Percentiles rank a stretch among this genome's conserved stretches.
phyloP scores from a whole-genome alignment of 35 echinoderm and acorn worm species.

The Apostichopus californicus region DNA sequence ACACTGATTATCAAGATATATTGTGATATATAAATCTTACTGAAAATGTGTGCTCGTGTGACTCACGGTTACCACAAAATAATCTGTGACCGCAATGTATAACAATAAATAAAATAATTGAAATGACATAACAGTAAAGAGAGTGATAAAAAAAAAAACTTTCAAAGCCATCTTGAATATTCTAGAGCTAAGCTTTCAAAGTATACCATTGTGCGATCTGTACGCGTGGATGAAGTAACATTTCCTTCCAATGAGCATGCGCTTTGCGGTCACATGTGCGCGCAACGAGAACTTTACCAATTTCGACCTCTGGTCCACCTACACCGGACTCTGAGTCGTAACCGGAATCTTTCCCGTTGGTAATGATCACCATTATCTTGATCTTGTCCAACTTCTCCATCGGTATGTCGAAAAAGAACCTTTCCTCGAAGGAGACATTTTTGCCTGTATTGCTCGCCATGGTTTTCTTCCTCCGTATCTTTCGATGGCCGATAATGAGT shows the following conservation, averaged over 20 bases:
- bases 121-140: too few species aligned
- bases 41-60: too few species aligned
- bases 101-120: too few species aligned
- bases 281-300: slow-evolving; percentile 41
- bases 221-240: slow-evolving; percentile 1
- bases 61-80: too few species aligned
- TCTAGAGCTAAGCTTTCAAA: not conserved
- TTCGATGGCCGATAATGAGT: slow-evolving; percentile 4
- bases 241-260: slow-evolving; percentile 44
- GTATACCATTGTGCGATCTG: slow-evolving; percentile 53
- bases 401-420: slow-evolving; percentile 47
- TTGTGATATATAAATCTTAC: too few species aligned
- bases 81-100: too few species aligned
- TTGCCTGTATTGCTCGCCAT: slow-evolving; percentile 38
- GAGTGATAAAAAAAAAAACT: too few species aligned
- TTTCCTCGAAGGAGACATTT: slow-evolving; percentile 42
- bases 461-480: slow-evolving; percentile 46
- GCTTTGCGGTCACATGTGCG: slow-evolving; percentile 9
- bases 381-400: slow-evolving; percentile 31
- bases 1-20: too few species aligned
- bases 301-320: slow-evolving; percentile 46
- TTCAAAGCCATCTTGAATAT: too few species aligned
- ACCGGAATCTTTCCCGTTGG: slow-evolving; percentile 31
- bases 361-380: slow-evolving; percentile 36
- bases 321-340: slow-evolving; percentile 40